phyloP scores from a whole-genome alignment of 2,797 vertebrate genomes.

The Falco columbarius region DNA sequence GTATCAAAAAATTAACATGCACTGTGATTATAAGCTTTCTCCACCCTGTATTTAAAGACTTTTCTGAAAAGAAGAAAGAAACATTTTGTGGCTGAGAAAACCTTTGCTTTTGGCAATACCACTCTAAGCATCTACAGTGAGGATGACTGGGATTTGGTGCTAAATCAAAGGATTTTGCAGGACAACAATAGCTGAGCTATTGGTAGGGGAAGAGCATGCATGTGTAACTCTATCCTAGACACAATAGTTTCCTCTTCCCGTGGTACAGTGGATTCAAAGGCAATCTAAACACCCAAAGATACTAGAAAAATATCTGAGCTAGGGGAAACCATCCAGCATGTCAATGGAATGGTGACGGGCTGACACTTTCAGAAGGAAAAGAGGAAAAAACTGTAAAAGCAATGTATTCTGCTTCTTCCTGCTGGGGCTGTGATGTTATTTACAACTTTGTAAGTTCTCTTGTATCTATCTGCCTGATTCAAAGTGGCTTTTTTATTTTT shows the following conservation, averaged over 20 bases:
- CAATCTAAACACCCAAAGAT: slow-evolving; percentile 20
- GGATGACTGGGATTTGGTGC: neutral
- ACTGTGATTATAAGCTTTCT: accelerated
- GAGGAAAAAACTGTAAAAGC: slow-evolving; percentile 69
- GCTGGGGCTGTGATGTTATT: slow-evolving; percentile 40
- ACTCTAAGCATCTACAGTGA: neutral
- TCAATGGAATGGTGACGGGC: slow-evolving; percentile 27
- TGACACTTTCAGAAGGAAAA: slow-evolving; percentile 51
- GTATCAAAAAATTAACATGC: neutral
- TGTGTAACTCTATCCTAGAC: neutral
- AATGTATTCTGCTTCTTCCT: slow-evolving; percentile 53
- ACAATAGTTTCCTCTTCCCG: slow-evolving; percentile 53
- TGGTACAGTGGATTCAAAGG: slow-evolving; percentile 36
- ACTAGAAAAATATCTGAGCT: slow-evolving; percentile 54
- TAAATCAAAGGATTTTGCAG: slow-evolving; percentile 39
- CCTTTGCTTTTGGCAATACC: neutral
- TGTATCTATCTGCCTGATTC: neutral
- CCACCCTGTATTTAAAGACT: neutral
- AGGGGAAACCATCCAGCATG: slow-evolving; percentile 12
- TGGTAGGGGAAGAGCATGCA: neutral
- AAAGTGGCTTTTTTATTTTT: slow-evolving; percentile 37
- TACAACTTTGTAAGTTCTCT: slow-evolving; percentile 28
- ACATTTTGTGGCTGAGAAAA: neutral
- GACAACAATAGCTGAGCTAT: slow-evolving; percentile 11
- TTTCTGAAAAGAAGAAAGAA: neutral